Evolutionary conservation across 1,140 invertebrate genomes (phyloP).

Genomic region (Drosophila seguyi): DNA sequence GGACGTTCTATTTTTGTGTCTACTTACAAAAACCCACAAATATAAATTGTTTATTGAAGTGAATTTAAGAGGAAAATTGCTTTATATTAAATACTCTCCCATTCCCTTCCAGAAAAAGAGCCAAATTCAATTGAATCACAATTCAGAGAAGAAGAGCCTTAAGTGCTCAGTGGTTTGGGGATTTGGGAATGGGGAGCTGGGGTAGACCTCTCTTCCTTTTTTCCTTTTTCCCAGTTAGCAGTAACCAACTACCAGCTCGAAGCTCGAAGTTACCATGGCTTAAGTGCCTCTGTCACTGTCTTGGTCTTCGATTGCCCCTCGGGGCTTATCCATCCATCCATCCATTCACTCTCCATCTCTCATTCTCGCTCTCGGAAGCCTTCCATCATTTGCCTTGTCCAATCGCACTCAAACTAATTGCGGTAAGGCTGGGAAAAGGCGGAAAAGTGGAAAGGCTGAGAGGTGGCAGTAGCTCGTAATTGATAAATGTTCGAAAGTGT

Average conservation of each 20-base stretch:
- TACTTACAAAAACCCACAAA: slow-evolving; percentile 17
- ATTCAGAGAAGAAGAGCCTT: slow-evolving; percentile 27
- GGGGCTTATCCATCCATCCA: slow-evolving; percentile 23
- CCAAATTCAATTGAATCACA: slow-evolving; percentile 42
- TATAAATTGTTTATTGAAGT: slow-evolving; percentile 79
- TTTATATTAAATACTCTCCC: slow-evolving; percentile 75
- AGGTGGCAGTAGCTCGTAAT: slow-evolving; percentile 4
- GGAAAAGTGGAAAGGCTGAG: slow-evolving; percentile 3
- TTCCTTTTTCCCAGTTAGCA: slow-evolving; percentile 13
- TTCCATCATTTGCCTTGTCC: slow-evolving; percentile 30
- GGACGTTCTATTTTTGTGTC: slow-evolving; percentile 25
- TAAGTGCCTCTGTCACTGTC: slow-evolving; percentile 53
- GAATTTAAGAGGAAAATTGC: slow-evolving; percentile 81
- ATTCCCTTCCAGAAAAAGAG: background rate
- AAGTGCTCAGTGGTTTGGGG: slow-evolving; percentile 20
- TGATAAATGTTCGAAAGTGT: slow-evolving; percentile 42
- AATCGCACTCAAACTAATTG: slow-evolving; percentile 59
- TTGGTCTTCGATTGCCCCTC: slow-evolving; percentile 50
- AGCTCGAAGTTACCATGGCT: slow-evolving; percentile 14
- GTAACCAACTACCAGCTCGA: background rate
- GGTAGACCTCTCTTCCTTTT: background rate
- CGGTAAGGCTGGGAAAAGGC: slow-evolving; percentile 25
- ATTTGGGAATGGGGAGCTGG: background rate
- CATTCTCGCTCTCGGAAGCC: slow-evolving; percentile 7
- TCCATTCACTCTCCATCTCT: background rate